phyloP scores from a whole-genome alignment of 2,888 invertebrate species.

The Andrena flavipes region DNA sequence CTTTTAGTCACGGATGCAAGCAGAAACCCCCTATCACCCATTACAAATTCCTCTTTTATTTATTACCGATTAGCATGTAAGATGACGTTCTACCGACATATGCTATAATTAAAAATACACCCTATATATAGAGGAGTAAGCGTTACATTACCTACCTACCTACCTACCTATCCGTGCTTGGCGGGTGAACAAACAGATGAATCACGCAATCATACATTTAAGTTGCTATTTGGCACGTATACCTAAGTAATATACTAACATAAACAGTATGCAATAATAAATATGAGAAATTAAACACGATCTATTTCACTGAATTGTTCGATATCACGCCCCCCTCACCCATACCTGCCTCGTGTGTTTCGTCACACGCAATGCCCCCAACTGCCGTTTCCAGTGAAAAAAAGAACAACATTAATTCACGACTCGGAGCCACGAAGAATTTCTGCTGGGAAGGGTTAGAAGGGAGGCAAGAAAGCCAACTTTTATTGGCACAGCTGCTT shows the following conservation, averaged over 20 bases:
- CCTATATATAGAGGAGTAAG: slow-evolving; percentile 84
- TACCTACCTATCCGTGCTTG: slow-evolving; percentile 73
- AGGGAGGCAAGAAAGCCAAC: neutral
- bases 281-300: slow-evolving; percentile 79
- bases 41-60: slow-evolving; percentile 79
- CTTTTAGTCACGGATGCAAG: slow-evolving; percentile 67
- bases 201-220: slow-evolving; percentile 85
- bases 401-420: slow-evolving; percentile 4
- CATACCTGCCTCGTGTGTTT: neutral
- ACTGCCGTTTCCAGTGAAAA: neutral
- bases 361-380: neutral
- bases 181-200: slow-evolving; percentile 82
- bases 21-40: slow-evolving; percentile 74
- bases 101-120: slow-evolving; percentile 84
- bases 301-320: slow-evolving; percentile 40
- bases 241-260: slow-evolving; percentile 85
- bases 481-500: neutral
- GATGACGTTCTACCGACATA: slow-evolving; percentile 84
- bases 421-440: neutral
- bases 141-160: slow-evolving; percentile 77
- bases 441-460: neutral
- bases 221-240: slow-evolving; percentile 85
- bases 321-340: neutral
- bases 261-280: slow-evolving; percentile 85
- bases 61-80: slow-evolving; percentile 84